phyloP scores from a whole-genome alignment of 2,888 invertebrate genomes.

The Hermaeophaga mercurialis region DNA sequence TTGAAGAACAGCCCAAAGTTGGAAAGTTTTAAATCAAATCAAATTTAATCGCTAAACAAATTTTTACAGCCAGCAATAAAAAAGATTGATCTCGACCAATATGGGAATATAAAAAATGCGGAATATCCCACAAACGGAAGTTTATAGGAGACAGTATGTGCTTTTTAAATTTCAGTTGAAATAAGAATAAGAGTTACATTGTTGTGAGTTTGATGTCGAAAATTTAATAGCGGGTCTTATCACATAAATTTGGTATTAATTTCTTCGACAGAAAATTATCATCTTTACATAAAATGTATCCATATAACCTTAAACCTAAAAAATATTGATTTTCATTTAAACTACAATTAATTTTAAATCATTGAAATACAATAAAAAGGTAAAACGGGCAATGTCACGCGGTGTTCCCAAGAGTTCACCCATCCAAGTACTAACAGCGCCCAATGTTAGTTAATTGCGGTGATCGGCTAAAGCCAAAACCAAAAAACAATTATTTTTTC shows the following conservation, averaged over 20 bases:
- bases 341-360: too few relatives aligned
- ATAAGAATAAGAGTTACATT: too few relatives aligned
- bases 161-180: slow-evolving; percentile 1
- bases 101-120: slow-evolving; percentile 24
- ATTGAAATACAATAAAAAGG: slow-evolving; percentile 15
- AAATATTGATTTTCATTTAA: too few relatives aligned
- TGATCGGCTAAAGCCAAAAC: too few relatives aligned
- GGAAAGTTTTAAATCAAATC: slow-evolving; percentile 10
- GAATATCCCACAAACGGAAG: slow-evolving; percentile 12
- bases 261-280: too few relatives aligned
- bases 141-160: slow-evolving; percentile 15
- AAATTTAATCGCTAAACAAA: slow-evolving; percentile 14
- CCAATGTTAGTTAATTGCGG: too few relatives aligned
- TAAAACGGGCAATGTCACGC: background rate
- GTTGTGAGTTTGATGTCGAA: too few relatives aligned
- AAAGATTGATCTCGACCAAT: slow-evolving; percentile 18
- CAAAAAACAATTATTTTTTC: too few relatives aligned
- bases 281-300: too few relatives aligned
- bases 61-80: slow-evolving; percentile 20
- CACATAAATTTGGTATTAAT: too few relatives aligned
- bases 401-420: background rate
- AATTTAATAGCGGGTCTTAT: too few relatives aligned
- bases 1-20: slow-evolving; percentile 9
- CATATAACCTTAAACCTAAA: too few relatives aligned
- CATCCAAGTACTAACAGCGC: background rate